These are phyloP conservation scores for Oreochromis spilurus DNA, from an alignment of 2,113 vertebrate species.

Conservation along the genomic window DNA sequence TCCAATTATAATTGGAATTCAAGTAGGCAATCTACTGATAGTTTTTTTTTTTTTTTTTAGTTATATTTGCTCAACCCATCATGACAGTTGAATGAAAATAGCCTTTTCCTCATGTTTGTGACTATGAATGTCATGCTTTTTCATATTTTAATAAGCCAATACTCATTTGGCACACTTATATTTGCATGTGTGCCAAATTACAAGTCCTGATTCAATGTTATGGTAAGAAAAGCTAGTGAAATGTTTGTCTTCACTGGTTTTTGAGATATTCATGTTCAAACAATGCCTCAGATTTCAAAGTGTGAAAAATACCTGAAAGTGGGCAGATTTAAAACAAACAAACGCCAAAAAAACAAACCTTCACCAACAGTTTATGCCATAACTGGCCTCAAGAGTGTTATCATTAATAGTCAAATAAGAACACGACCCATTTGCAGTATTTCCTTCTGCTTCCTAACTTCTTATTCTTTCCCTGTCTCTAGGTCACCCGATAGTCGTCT, in stretches of 20 bases:
- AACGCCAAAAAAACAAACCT: neutral
- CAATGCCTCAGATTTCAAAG: neutral
- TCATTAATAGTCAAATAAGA: neutral
- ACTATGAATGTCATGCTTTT: neutral
- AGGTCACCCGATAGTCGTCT: slow-evolving; percentile 78
- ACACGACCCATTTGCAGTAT: neutral
- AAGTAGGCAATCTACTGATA: neutral
- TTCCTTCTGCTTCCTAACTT: neutral
- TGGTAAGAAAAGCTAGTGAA: neutral
- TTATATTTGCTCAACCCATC: neutral
- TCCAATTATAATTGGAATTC: neutral
- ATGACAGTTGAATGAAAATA: neutral
- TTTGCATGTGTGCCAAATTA: neutral
- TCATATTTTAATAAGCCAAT: neutral
- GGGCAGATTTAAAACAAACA: neutral
- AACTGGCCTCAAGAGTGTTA: neutral
- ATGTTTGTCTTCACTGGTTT: neutral
- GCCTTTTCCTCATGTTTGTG: neutral
- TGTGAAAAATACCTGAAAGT: neutral
- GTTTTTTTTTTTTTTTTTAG: neutral
- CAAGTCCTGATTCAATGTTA: neutral
- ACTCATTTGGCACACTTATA: neutral
- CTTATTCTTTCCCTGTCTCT: neutral
- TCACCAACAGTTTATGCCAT: neutral
- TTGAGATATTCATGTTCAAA: neutral